These are phyloP conservation scores for Euplexia lucipara DNA, from an alignment of 2,888 invertebrate genomes.

Conservation along the genomic window DNA sequence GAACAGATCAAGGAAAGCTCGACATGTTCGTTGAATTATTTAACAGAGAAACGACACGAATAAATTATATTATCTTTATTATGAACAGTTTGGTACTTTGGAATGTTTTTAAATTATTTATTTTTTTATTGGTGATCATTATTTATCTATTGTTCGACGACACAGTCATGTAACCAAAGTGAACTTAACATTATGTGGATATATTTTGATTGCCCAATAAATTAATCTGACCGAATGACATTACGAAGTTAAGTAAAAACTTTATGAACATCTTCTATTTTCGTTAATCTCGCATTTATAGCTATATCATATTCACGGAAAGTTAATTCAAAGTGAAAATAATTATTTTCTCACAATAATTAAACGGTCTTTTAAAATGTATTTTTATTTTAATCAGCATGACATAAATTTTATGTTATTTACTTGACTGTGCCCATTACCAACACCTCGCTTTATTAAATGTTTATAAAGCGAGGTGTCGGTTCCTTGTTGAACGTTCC, in stretches of 20 bases:
- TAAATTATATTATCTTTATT: constrained; percentile 64
- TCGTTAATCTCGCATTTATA: neutral
- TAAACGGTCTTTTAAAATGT: neutral
- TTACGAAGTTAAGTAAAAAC: constrained; percentile 21
- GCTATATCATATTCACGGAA: neutral
- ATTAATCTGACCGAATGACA: constrained; percentile 8
- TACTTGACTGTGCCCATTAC: constrained; percentile 20
- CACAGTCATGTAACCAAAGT: constrained; percentile 7
- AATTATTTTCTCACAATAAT: neutral
- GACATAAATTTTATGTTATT: constrained; percentile 28
- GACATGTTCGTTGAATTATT: constrained; percentile 75
- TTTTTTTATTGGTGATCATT: constrained; percentile 19
- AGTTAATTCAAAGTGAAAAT: constrained; percentile 26
- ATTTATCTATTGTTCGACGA: constrained; percentile 17
- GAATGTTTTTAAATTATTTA: constrained; percentile 19
- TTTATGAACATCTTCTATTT: constrained; percentile 13
- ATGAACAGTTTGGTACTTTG: constrained; percentile 9
- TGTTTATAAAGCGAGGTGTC: constrained; percentile 17
- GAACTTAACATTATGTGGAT: neutral
- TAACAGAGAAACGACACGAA: constrained; percentile 73
- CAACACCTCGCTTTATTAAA: constrained; percentile 7
- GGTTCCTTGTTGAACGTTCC: constrained; percentile 9
- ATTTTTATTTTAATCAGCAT: constrained; percentile 8
- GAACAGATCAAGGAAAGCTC: constrained; percentile 63
- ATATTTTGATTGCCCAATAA: constrained; percentile 27